Conservation (phyloP, 2,797 vertebrate species). For the Enteromius paludinosus region DNA sequence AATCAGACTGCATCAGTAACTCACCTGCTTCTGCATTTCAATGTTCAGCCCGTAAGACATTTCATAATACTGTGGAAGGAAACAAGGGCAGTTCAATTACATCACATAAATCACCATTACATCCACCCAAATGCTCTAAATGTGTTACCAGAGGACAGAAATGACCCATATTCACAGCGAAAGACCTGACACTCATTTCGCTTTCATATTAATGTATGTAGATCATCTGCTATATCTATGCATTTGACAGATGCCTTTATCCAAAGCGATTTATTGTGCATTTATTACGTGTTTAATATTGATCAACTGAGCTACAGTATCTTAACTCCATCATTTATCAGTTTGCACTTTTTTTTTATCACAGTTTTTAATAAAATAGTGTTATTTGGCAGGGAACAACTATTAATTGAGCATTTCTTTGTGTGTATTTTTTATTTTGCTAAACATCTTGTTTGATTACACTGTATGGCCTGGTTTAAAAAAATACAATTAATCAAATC, state of each 20-base stretch:
- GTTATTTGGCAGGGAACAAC: neutral
- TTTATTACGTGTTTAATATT: neutral
- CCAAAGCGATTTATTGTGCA: neutral
- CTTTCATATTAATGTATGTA: neutral
- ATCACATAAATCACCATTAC: neutral
- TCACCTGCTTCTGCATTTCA: conserved; percentile 91
- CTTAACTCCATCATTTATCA: neutral
- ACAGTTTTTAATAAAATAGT: neutral
- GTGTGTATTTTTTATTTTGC: no score
- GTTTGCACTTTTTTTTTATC: neutral
- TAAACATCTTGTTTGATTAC: no score
- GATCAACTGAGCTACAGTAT: neutral
- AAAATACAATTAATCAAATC: no score
- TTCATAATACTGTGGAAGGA: conserved; percentile 83
- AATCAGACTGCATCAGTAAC: conserved; percentile 17
- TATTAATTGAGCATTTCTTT: neutral
- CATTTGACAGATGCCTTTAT: neutral
- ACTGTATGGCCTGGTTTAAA: no score
- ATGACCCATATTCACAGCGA: neutral
- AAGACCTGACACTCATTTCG: conserved; percentile 16
- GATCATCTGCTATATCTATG: neutral
- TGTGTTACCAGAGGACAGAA: neutral
- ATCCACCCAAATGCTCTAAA: neutral
- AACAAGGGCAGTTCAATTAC: conserved; percentile 16
- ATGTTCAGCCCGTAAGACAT: conserved; percentile 91